Evolutionary conservation across 2,888 invertebrate species (phyloP).

Genomic region (Alentia gelatinosa): DNA sequence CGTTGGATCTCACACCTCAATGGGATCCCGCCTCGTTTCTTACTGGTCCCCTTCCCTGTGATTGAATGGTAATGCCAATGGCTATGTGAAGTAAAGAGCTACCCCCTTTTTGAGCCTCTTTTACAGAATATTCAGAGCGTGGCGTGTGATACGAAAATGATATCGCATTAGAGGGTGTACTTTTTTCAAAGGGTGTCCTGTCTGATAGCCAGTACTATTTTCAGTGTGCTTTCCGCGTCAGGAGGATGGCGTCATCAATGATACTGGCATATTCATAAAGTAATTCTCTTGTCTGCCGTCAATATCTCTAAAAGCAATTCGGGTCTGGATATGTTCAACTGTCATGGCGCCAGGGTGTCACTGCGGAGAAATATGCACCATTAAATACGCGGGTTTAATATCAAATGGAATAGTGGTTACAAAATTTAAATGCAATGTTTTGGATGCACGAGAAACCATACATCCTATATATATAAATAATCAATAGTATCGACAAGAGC

Average conservation of each 20-base stretch:
- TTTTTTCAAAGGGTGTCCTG: background rate
- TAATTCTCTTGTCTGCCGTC: background rate
- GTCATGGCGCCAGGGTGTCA: too few relatives aligned
- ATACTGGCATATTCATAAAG: background rate
- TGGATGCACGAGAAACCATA: too few relatives aligned
- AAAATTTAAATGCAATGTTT: too few relatives aligned
- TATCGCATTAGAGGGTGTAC: background rate
- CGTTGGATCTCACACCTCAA: background rate
- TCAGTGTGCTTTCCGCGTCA: background rate
- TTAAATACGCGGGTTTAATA: too few relatives aligned
- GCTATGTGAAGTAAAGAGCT: background rate
- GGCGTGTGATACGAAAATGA: background rate
- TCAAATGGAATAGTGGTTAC: too few relatives aligned
- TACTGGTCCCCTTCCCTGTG: background rate
- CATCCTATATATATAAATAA: too few relatives aligned
- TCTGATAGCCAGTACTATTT: background rate
- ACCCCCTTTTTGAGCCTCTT: background rate
- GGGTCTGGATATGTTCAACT: too few relatives aligned
- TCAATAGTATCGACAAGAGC: too few relatives aligned
- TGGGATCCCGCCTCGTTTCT: background rate
- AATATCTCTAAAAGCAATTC: too few relatives aligned
- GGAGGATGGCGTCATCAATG: background rate
- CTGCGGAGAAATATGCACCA: too few relatives aligned
- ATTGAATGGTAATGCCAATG: slow-evolving; percentile 21
- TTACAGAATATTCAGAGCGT: background rate